Percentiles rank a stretch among this genome's conserved stretches.
phyloP scores from a whole-genome alignment of 1,140 invertebrate species.

The Tetranychus urticae region DNA sequence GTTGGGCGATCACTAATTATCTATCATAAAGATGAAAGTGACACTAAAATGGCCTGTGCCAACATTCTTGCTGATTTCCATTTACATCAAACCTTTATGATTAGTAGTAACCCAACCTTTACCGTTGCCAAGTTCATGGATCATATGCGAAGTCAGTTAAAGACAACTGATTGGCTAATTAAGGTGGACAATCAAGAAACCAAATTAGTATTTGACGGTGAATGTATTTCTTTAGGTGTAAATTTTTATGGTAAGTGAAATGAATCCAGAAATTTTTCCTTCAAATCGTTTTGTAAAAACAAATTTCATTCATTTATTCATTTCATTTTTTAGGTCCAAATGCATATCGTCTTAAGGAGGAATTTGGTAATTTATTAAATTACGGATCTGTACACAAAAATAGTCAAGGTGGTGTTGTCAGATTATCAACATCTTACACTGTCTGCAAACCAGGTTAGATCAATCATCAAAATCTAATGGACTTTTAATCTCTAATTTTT shows the following conservation, averaged over 20 bases:
- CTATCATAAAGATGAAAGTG: slow-evolving; percentile 35
- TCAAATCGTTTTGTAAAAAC: too few species aligned
- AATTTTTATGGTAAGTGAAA: slow-evolving; percentile 45
- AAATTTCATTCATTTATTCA: not conserved
- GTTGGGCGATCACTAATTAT: slow-evolving; percentile 65
- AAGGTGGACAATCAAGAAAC: slow-evolving; percentile 50
- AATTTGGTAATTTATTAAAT: slow-evolving; percentile 17
- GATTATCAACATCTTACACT: slow-evolving; percentile 14
- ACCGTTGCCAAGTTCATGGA: slow-evolving; percentile 55
- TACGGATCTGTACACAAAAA: slow-evolving; percentile 12
- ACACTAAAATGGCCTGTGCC: slow-evolving; percentile 55
- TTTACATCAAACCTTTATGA: slow-evolving; percentile 66
- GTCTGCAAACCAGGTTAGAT: slow-evolving; percentile 12
- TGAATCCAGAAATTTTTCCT: too few species aligned
- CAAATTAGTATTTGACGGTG: slow-evolving; percentile 42
- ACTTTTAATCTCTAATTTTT: not conserved
- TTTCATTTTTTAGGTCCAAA: slow-evolving; percentile 10
- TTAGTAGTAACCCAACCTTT: slow-evolving; percentile 60
- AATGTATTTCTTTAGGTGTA: slow-evolving; percentile 62
- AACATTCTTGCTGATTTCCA: slow-evolving; percentile 74
- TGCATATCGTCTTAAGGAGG: slow-evolving; percentile 12
- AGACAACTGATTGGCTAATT: slow-evolving; percentile 67
- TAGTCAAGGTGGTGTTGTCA: slow-evolving; percentile 7
- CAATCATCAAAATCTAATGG: not conserved
- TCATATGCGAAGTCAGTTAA: slow-evolving; percentile 52